Evolutionary conservation across 1,140 invertebrate genomes (phyloP).

Genomic region (Brachionus paranguensis): DNA sequence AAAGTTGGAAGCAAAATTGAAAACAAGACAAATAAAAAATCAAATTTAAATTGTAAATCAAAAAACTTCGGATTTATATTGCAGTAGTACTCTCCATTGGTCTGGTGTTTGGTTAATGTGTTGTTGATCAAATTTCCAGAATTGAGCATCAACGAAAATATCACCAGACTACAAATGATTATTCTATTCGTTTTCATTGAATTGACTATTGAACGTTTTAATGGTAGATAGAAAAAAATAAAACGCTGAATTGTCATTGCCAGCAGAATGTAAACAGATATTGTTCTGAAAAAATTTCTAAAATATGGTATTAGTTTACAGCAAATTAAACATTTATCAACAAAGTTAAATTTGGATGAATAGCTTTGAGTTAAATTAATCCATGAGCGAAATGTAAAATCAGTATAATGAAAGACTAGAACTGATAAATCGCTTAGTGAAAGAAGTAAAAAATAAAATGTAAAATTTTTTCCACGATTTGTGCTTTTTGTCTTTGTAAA

Average conservation of each 20-base stretch:
- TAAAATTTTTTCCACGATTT: slow-evolving; percentile 1
- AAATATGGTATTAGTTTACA: slow-evolving; percentile 31
- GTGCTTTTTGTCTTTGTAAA: neutral
- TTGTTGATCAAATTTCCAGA: neutral
- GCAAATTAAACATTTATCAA: neutral
- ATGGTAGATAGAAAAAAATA: neutral
- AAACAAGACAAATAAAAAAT: slow-evolving; percentile 14
- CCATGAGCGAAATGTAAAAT: neutral
- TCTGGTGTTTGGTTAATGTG: neutral
- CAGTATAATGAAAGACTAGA: neutral
- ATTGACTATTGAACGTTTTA: neutral
- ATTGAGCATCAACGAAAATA: neutral
- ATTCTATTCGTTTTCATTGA: neutral
- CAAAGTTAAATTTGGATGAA: slow-evolving; percentile 23
- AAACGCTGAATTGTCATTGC: slow-evolving; percentile 6
- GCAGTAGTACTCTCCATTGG: slow-evolving; percentile 12
- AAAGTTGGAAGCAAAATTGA: slow-evolving; percentile 3
- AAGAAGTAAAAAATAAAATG: slow-evolving; percentile 3
- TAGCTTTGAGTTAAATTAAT: neutral
- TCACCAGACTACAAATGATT: neutral
- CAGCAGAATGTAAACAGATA: neutral
- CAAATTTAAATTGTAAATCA: slow-evolving; percentile 9
- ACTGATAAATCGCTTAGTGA: neutral
- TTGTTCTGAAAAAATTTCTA: slow-evolving; percentile 16
- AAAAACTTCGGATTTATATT: neutral